Base-by-base conservation (phyloP, 2,113 vertebrate genomes). In the Ceyx margarethae region DNA sequence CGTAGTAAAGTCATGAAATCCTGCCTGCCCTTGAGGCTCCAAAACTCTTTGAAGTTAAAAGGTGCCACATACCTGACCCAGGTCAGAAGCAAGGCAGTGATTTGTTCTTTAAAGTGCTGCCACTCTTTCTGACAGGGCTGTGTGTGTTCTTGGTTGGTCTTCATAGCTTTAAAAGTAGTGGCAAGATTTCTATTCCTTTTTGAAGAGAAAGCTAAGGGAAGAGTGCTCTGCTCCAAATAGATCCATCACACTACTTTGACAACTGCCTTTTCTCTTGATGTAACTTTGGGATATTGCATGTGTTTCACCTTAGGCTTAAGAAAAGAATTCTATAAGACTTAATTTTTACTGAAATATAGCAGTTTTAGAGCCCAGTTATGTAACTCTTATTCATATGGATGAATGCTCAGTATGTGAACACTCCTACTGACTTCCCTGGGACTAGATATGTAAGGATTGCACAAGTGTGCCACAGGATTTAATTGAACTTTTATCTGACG, bases 401-500 rank as follows among this genome's bases (percentile, higher is more conserved):
- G 62, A 87, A 15, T 28, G 35, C 14, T 67, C 9, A 15, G 0
- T 43, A 46, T 33, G 13, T 23, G 81, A 79, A 48, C 35, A 13
- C 23, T 77, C 26, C 77, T 45, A 31, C 35, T 82, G 64, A 31
- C 78, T 82, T 80, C 78, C 8, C 46, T 64, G 3, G 11, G 18
- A 80, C 57, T 17, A 51, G 75, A 85, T 87, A 66, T 10, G 64
- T 64, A 42, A 80, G 64, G 71, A 87, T 96, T 96, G 84, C 89
- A 53, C 91, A 96, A 87, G 23, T 22, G 46, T 81, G 75, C 85
- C 87, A 45, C 85, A 96, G 79, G 75, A 60, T 33, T 84, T 95
- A 94, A 94, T 95, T 95, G 90, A 77, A 85, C 60, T 93, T 93
- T 87, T 87, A 92, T 89, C 89, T 96, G 94, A 96, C 94, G 96